These are phyloP conservation scores for Zeuzera pyrina DNA, from an alignment of 2,888 invertebrate genomes.

Conservation along the genomic window DNA sequence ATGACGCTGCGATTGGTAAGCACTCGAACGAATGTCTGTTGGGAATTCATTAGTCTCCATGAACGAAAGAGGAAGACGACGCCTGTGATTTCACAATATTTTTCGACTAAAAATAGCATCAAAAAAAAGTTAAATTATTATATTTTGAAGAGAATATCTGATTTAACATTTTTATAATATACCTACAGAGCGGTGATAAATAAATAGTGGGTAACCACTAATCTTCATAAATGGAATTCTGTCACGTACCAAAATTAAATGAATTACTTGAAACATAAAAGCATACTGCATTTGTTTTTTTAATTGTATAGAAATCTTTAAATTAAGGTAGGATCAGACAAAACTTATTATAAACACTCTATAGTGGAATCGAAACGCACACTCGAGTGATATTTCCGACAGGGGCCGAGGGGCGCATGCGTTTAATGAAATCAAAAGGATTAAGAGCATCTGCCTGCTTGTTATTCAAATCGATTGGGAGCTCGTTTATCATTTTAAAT, in stretches of 20 bases:
- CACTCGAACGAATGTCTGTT: conserved; percentile 39
- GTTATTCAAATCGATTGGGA: conserved; percentile 72
- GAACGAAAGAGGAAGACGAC: conserved; percentile 29
- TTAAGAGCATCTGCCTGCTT: conserved; percentile 72
- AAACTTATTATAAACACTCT: conserved; percentile 51
- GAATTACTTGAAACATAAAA: conserved; percentile 24
- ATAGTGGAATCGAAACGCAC: conserved; percentile 44
- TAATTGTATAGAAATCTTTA: conserved; percentile 22
- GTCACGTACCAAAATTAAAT: conserved; percentile 41
- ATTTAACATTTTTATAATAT: conserved; percentile 18
- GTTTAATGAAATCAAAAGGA: conserved; percentile 73
- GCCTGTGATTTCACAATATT: conserved; percentile 37
- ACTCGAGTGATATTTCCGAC: conserved; percentile 72
- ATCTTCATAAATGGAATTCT: conserved; percentile 32
- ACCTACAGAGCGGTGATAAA: conserved; percentile 17
- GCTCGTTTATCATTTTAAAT: conserved; percentile 71
- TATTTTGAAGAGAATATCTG: conserved; percentile 17
- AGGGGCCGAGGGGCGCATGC: conserved; percentile 66
- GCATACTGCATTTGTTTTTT: conserved; percentile 21
- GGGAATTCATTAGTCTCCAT: conserved; percentile 53
- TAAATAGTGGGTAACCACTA: conserved; percentile 28
- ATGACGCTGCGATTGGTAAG: conserved; percentile 54
- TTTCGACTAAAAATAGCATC: conserved; percentile 29
- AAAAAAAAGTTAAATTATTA: no score
- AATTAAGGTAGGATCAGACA: conserved; percentile 30